These are phyloP conservation scores for Pediacus dermestoides DNA, from an alignment of 2,888 invertebrate species.

Conservation along the genomic window DNA sequence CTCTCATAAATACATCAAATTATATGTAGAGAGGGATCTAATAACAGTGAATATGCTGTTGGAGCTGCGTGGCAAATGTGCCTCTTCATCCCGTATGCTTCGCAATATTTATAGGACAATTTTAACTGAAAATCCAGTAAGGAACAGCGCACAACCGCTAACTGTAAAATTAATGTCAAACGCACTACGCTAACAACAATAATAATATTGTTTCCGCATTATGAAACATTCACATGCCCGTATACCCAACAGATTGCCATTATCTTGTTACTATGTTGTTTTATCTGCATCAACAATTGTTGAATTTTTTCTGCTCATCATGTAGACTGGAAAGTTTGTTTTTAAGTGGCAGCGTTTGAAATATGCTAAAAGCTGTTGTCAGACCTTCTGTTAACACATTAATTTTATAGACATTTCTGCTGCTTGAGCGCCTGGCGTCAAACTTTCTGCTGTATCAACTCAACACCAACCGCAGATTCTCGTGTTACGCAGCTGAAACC, in stretches of 20 bases:
- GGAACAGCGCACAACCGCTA: constrained; percentile 5
- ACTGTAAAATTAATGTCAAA: constrained; percentile 10
- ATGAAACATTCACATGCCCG: no score
- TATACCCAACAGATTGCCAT: no score
- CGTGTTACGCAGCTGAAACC: constrained; percentile 1
- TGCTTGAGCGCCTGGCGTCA: constrained; percentile 1
- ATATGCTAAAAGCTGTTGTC: constrained; percentile 2
- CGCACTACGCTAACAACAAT: no score
- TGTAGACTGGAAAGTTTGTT: no score
- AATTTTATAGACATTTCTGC: constrained; percentile 1
- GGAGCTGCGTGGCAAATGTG: constrained; percentile 8
- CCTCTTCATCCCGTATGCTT: constrained; percentile 6
- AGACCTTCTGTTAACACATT: neutral
- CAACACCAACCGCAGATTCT: constrained; percentile 3
- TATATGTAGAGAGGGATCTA: constrained; percentile 3
- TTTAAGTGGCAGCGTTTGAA: no score
- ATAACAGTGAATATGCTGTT: constrained; percentile 11
- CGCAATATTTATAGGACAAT: constrained; percentile 12
- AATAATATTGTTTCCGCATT: no score
- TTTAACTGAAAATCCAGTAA: constrained; percentile 11
- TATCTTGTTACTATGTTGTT: no score
- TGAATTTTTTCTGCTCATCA: no score
- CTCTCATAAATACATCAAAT: constrained; percentile 11
- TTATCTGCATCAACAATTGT: no score
- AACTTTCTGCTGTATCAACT: constrained; percentile 2